Evolutionary conservation across 1,140 invertebrate genomes (phyloP).

Genomic region (Hormaphis cornu): DNA sequence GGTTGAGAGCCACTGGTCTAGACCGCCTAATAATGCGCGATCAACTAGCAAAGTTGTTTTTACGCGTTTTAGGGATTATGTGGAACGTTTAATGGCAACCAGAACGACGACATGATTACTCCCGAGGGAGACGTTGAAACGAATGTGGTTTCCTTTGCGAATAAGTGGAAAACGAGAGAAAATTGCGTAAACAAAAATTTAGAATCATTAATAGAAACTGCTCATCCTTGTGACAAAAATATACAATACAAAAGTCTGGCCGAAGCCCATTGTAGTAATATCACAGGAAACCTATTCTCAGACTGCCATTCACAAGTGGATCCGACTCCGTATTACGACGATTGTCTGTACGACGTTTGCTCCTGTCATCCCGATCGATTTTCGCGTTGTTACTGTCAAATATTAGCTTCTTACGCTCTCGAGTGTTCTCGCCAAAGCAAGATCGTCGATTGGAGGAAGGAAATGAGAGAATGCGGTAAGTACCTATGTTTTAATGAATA

Average conservation of each 20-base stretch:
- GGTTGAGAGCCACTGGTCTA: no score
- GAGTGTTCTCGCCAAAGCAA: constrained; percentile 64
- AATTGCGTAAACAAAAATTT: constrained; percentile 52
- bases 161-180: constrained; percentile 77
- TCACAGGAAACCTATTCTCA: constrained; percentile 51
- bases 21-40: no score
- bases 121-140: constrained; percentile 73
- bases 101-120: constrained; percentile 80
- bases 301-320: constrained; percentile 74
- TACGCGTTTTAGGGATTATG: constrained; percentile 59
- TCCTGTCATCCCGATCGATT: constrained; percentile 51
- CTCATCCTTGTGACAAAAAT: constrained; percentile 61
- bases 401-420: constrained; percentile 65
- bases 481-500: no score
- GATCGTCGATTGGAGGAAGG: constrained; percentile 62
- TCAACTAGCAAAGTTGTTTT: not conserved
- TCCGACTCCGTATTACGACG: constrained; percentile 62
- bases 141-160: constrained; percentile 63
- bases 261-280: constrained; percentile 57
- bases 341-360: constrained; percentile 81
- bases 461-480: constrained; percentile 66
- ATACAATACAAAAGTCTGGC: constrained; percentile 57
- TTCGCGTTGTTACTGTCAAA: constrained; percentile 66
- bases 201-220: constrained; percentile 41
- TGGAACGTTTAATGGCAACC: constrained; percentile 77